Evolutionary conservation across 2,888 invertebrate species (phyloP).

Genomic region (Lepidonotus clava): DNA sequence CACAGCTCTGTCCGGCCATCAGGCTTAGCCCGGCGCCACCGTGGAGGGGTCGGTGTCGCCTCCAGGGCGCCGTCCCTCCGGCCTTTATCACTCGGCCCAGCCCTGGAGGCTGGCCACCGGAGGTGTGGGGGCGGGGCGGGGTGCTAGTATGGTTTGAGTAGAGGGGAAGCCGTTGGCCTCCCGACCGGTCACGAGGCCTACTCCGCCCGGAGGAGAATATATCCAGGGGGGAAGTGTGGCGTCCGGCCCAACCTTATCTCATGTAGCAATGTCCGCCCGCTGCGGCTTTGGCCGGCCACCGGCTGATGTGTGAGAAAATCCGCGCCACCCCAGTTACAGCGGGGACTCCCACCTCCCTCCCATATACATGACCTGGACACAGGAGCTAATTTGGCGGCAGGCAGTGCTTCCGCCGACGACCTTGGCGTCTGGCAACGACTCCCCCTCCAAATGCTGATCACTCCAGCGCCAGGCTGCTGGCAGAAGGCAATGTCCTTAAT

Average conservation of each 20-base stretch:
- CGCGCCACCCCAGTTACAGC: not conserved
- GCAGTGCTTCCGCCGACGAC: too few relatives aligned
- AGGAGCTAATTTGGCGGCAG: slow-evolving; percentile 10
- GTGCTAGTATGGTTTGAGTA: not conserved
- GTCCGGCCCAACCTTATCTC: not conserved
- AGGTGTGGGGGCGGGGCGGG: not conserved
- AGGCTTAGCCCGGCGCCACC: not conserved
- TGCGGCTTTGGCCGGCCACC: not conserved
- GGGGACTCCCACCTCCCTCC: not conserved
- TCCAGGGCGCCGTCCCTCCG: too few relatives aligned
- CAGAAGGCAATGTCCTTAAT: not conserved
- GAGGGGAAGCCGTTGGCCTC: not conserved
- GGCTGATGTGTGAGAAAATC: slow-evolving; percentile 10
- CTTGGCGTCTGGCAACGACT: not conserved
- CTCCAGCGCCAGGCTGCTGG: not conserved
- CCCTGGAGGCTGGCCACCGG: not conserved
- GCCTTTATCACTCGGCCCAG: not conserved
- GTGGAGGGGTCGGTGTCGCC: too few relatives aligned
- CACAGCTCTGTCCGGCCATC: too few relatives aligned
- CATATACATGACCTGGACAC: not conserved
- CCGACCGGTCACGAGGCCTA: not conserved
- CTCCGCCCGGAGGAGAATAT: not conserved
- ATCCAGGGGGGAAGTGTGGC: not conserved
- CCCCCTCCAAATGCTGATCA: not conserved
- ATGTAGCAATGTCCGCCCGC: not conserved